Evolutionary conservation across 2,888 invertebrate species (phyloP).

Genomic region (Sericinus montela): DNA sequence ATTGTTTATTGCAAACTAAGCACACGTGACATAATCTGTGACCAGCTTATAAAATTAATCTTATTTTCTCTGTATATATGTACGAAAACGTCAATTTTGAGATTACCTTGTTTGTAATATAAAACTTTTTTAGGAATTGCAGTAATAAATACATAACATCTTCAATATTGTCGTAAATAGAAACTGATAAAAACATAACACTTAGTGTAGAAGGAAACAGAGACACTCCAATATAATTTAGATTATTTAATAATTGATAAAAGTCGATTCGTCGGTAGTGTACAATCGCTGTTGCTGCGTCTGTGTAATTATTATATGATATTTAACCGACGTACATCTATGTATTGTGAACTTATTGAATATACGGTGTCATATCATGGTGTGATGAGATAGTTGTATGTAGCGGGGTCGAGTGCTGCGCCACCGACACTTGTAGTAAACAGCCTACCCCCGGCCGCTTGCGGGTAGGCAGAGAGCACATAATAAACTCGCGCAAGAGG

Average conservation of each 20-base stretch:
- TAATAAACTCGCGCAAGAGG: background rate
- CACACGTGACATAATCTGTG: background rate
- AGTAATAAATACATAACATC: too few relatives aligned
- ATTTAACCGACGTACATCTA: constrained; percentile 19
- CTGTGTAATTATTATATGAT: constrained; percentile 11
- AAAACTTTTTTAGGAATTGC: constrained; percentile 4
- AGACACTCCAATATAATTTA: too few relatives aligned
- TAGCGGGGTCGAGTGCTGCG: constrained; percentile 19
- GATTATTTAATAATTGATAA: too few relatives aligned
- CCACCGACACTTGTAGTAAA: background rate
- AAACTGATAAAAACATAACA: too few relatives aligned
- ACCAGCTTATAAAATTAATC: background rate
- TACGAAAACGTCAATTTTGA: constrained; percentile 20
- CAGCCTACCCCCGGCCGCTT: too few relatives aligned
- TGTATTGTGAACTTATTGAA: constrained; percentile 32
- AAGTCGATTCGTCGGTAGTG: constrained; percentile 1
- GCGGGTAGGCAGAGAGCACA: background rate
- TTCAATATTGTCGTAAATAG: too few relatives aligned
- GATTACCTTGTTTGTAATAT: constrained; percentile 28
- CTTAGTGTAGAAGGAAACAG: too few relatives aligned
- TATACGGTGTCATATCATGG: constrained; percentile 66
- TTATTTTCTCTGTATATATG: constrained; percentile 10
- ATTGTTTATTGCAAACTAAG: background rate
- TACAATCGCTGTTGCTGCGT: constrained; percentile 11
- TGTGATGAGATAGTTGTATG: constrained; percentile 48